Conservation (phyloP, 1,140 invertebrate genomes). For the Zaprionus taronus region DNA sequence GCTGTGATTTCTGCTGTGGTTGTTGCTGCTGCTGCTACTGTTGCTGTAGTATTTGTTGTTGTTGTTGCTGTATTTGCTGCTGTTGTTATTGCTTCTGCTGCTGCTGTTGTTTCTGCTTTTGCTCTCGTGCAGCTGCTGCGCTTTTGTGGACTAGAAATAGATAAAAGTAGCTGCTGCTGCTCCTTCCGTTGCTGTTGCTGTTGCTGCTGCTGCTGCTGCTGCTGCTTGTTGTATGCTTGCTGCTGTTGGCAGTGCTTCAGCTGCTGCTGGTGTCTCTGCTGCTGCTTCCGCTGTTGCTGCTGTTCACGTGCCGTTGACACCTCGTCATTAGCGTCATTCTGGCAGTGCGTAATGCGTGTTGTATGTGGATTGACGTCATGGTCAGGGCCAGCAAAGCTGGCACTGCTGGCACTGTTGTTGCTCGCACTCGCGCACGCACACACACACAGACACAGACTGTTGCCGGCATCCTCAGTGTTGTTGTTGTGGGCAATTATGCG, state of each 20-base stretch:
- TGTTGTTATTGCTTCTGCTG: constrained; percentile 6
- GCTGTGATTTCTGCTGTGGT: constrained; percentile 22
- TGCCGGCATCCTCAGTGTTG: constrained; percentile 29
- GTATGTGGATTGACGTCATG: constrained; percentile 66
- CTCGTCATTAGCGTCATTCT: constrained; percentile 58
- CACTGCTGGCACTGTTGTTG: not conserved
- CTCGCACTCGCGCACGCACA: constrained; percentile 15
- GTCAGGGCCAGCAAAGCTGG: constrained; percentile 30
- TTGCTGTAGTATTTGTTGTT: constrained; percentile 43
- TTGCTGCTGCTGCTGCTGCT: constrained; percentile 23
- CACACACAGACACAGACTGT: not conserved
- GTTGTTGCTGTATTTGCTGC: constrained; percentile 1
- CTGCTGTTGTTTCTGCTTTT: constrained; percentile 31
- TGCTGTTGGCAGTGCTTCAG: constrained; percentile 29
- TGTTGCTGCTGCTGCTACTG: constrained; percentile 31
- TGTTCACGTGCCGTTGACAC: constrained; percentile 78
- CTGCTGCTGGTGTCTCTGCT: constrained; percentile 8
- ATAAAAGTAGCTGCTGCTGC: constrained; percentile 27
- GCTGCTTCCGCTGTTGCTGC: constrained; percentile 23
- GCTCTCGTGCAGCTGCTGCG: constrained; percentile 37
- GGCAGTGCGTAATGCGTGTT: constrained; percentile 37
- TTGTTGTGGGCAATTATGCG: constrained; percentile 38
- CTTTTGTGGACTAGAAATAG: no score
- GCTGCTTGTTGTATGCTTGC: constrained; percentile 40
- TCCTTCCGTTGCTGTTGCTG: constrained; percentile 21